phyloP scores from a whole-genome alignment of 2,888 invertebrate species.

The Trissolcus brochymenae region DNA sequence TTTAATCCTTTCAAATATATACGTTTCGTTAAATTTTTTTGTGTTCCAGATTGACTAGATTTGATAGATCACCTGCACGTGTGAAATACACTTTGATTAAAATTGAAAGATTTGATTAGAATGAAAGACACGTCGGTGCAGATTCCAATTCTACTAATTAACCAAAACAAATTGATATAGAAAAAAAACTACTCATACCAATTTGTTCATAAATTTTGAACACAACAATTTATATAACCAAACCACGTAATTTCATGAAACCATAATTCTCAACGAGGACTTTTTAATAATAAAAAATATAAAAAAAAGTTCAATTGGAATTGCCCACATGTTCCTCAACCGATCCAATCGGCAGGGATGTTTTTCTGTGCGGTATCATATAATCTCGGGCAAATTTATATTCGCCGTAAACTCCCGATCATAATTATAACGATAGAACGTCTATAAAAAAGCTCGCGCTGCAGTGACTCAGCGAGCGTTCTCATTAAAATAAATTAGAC shows the following conservation, averaged over 20 bases:
- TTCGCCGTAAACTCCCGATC: not conserved
- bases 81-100: not conserved
- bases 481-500: too few relatives aligned
- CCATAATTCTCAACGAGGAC: not conserved
- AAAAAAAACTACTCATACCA: not conserved
- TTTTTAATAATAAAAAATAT: too few relatives aligned
- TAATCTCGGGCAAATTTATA: slow-evolving; percentile 2
- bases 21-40: slow-evolving; percentile 17
- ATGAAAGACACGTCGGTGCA: not conserved
- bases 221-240: not conserved
- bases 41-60: not conserved
- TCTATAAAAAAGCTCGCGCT: too few relatives aligned
- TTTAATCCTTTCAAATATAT: slow-evolving; percentile 15
- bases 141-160: not conserved
- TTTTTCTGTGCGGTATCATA: not conserved
- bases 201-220: too few relatives aligned
- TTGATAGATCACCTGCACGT: not conserved
- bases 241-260: not conserved
- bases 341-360: too few relatives aligned
- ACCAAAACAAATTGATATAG: not conserved
- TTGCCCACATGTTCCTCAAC: too few relatives aligned
- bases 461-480: too few relatives aligned
- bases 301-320: not conserved
- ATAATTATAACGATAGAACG: too few relatives aligned
- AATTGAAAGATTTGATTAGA: not conserved